Evolutionary conservation across 2,113 vertebrate species (phyloP).

Genomic region (Crotalus horridus): DNA sequence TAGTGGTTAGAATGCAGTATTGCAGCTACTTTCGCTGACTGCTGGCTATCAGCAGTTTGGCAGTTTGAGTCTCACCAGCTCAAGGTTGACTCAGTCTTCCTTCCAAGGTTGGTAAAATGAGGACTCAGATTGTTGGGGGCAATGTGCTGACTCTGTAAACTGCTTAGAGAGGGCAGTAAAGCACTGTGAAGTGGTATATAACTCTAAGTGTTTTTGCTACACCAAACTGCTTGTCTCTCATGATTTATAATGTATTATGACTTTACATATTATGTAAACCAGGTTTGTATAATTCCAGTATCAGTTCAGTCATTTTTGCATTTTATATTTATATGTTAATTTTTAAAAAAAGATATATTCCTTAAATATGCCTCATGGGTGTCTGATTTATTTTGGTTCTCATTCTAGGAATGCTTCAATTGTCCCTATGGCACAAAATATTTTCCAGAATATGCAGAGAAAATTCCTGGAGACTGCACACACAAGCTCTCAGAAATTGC

Average conservation of each 20-base stretch:
- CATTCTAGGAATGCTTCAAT: constrained; percentile 92
- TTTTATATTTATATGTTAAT: neutral
- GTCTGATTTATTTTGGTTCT: neutral
- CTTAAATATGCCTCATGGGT: neutral
- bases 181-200: too few relatives aligned
- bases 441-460: constrained; percentile 87
- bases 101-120: too few relatives aligned
- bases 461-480: constrained; percentile 89
- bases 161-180: too few relatives aligned
- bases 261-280: neutral
- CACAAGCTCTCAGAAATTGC: constrained; percentile 84
- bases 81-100: too few relatives aligned
- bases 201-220: neutral
- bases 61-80: too few relatives aligned
- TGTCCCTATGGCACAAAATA: constrained; percentile 90
- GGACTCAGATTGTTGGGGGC: too few relatives aligned
- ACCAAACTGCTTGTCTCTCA: neutral
- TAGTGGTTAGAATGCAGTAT: too few relatives aligned
- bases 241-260: neutral
- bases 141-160: too few relatives aligned
- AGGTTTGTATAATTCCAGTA: neutral
- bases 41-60: too few relatives aligned
- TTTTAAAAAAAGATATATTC: neutral
- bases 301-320: neutral
- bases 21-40: too few relatives aligned